Percentiles rank a stretch among this genome's conserved stretches.
phyloP scores from a whole-genome alignment of 2,113 vertebrate species.

The Pungitius pungitius region DNA sequence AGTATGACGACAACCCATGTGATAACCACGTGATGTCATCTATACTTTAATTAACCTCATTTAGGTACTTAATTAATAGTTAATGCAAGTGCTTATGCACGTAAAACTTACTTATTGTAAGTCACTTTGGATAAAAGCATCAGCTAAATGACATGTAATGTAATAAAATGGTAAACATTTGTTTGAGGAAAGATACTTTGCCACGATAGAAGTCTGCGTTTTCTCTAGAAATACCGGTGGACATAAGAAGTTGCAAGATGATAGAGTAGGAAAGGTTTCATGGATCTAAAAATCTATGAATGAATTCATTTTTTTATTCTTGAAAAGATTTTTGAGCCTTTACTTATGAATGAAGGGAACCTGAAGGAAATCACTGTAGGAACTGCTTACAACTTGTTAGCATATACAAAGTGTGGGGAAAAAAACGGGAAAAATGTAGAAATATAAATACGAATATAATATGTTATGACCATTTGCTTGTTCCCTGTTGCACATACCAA shows the following conservation, averaged over 20 bases:
- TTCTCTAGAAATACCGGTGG: too few species aligned
- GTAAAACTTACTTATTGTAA: too few species aligned
- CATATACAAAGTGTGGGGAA: background rate
- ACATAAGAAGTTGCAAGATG: too few species aligned
- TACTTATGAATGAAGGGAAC: background rate
- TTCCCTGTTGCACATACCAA: too few species aligned
- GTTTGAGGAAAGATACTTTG: background rate
- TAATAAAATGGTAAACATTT: background rate
- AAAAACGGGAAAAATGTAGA: background rate
- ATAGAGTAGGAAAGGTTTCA: too few species aligned
- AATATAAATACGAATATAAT: background rate
- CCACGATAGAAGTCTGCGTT: too few species aligned
- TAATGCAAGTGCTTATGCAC: too few species aligned
- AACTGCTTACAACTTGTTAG: background rate
- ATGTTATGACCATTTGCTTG: background rate
- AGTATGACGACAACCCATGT: background rate
- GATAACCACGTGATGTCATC: constrained; percentile 13
- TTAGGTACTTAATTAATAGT: too few species aligned
- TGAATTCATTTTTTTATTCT: background rate
- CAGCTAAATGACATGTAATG: too few species aligned
- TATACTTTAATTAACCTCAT: background rate
- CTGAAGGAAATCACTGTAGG: background rate
- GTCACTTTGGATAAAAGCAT: too few species aligned
- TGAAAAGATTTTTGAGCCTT: background rate
- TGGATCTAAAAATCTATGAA: too few species aligned